phyloP scores from a whole-genome alignment of 2,888 invertebrate species.

The Heliconius cydno region DNA sequence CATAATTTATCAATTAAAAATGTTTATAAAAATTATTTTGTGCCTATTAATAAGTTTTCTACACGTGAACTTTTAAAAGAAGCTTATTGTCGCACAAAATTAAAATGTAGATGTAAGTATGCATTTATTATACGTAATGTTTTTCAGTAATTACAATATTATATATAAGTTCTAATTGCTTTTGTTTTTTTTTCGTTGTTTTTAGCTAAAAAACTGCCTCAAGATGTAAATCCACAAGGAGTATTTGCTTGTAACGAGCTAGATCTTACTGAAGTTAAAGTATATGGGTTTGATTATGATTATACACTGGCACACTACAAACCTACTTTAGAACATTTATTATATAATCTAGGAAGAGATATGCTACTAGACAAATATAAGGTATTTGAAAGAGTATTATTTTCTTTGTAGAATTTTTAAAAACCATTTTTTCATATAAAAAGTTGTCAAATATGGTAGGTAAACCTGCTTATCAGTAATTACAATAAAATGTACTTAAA shows the following conservation, averaged over 20 bases:
- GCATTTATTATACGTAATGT: conserved; percentile 26
- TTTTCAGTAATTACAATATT: neutral
- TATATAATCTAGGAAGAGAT: conserved; percentile 95
- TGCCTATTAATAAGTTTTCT: conserved; percentile 60
- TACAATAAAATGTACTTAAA: neutral
- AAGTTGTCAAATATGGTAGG: neutral
- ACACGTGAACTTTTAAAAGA: conserved; percentile 79
- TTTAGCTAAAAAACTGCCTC: conserved; percentile 93
- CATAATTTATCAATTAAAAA: conserved; percentile 56
- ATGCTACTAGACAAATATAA: conserved; percentile 93
- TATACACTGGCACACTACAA: conserved; percentile 98
- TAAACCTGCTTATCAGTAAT: neutral
- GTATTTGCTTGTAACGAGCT: conserved; percentile 99
- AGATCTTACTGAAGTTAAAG: conserved; percentile 94
- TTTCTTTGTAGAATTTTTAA: conserved; percentile 36
- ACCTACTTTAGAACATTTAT: conserved; percentile 92
- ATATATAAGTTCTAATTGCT: neutral
- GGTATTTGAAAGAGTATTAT: conserved; percentile 76
- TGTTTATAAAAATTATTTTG: conserved; percentile 50
- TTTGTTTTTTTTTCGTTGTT: conserved; percentile 44
- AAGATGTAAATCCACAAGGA: conserved; percentile 92
- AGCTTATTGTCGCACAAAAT: conserved; percentile 86
- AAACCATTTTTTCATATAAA: neutral
- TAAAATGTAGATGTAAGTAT: conserved; percentile 89
- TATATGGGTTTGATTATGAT: conserved; percentile 99